These are phyloP conservation scores for Lethocerus indicus DNA, from an alignment of 1,140 invertebrate species.

Conservation along the genomic window DNA sequence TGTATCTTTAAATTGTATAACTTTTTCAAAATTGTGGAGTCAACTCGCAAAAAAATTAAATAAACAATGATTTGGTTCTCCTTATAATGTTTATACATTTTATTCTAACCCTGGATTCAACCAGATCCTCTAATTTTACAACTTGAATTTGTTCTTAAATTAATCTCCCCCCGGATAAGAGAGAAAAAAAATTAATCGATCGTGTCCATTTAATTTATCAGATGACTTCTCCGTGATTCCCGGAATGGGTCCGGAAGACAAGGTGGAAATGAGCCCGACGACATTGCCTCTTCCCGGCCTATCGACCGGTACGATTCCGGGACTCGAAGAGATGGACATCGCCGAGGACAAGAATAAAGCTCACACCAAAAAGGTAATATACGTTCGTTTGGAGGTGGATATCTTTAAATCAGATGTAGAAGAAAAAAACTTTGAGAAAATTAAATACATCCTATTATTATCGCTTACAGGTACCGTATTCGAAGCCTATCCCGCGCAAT, in stretches of 20 bases:
- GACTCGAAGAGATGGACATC: slow-evolving; percentile 48
- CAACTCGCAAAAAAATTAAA: no score
- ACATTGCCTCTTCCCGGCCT: slow-evolving; percentile 12
- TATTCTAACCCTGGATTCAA: no score
- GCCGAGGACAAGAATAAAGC: slow-evolving; percentile 44
- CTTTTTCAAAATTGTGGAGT: no score
- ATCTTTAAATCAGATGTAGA: no score
- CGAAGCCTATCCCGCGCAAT: slow-evolving; percentile 86
- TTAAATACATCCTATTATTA: background rate
- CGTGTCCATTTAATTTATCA: slow-evolving; percentile 8
- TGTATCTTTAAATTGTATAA: no score
- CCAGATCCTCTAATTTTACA: no score
- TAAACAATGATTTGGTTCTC: no score
- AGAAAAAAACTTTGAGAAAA: no score
- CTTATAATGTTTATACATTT: no score
- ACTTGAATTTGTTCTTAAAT: no score
- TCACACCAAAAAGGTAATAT: slow-evolving; percentile 48
- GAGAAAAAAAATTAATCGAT: no score
- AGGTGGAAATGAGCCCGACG: slow-evolving; percentile 40
- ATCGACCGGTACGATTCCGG: slow-evolving; percentile 48
- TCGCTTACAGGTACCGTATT: slow-evolving; percentile 49
- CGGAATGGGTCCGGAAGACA: slow-evolving; percentile 89
- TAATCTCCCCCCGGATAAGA: no score
- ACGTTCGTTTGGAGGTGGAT: background rate
- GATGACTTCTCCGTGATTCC: slow-evolving; percentile 67